phyloP scores from a whole-genome alignment of 2,888 invertebrate genomes.

The Sceliomorpha sp. region DNA sequence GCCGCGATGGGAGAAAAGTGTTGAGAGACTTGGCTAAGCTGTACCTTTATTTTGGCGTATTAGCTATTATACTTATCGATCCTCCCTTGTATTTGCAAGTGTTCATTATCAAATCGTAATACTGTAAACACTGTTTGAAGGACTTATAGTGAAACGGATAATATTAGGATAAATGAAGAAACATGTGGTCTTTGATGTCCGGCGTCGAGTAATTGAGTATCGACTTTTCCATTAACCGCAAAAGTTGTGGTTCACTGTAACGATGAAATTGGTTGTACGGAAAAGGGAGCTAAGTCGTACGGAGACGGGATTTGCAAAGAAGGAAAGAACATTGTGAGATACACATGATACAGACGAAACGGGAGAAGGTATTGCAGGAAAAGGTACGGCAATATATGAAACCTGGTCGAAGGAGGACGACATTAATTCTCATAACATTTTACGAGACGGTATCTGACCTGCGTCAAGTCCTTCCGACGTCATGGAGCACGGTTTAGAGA shows the following conservation, averaged over 20 bases:
- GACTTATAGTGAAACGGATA: too few relatives aligned
- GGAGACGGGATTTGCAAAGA: constrained; percentile 48
- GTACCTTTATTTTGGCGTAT: too few relatives aligned
- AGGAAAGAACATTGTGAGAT: constrained; percentile 52
- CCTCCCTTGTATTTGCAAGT: too few relatives aligned
- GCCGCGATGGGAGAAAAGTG: too few relatives aligned
- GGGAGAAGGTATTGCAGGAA: constrained; percentile 33
- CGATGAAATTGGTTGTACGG: constrained; percentile 73
- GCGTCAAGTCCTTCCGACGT: constrained; percentile 77
- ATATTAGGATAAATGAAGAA: constrained; percentile 43
- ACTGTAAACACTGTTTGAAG: too few relatives aligned
- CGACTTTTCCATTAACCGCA: constrained; percentile 77
- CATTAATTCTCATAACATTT: constrained; percentile 81
- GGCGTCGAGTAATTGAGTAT: constrained; percentile 73
- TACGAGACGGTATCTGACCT: constrained; percentile 79
- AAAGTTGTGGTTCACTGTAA: constrained; percentile 75
- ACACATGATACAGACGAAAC: constrained; percentile 34
- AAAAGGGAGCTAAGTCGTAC: constrained; percentile 59
- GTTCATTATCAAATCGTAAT: too few relatives aligned
- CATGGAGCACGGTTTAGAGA: constrained; percentile 77
- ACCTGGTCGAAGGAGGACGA: constrained; percentile 61
- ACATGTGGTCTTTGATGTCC: constrained; percentile 59
- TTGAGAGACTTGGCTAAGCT: too few relatives aligned
- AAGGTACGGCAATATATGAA: constrained; percentile 27
- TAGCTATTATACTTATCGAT: too few relatives aligned